Conservation (phyloP, 2,888 invertebrate genomes). For the Stenoptilia bipunctidactyla region DNA sequence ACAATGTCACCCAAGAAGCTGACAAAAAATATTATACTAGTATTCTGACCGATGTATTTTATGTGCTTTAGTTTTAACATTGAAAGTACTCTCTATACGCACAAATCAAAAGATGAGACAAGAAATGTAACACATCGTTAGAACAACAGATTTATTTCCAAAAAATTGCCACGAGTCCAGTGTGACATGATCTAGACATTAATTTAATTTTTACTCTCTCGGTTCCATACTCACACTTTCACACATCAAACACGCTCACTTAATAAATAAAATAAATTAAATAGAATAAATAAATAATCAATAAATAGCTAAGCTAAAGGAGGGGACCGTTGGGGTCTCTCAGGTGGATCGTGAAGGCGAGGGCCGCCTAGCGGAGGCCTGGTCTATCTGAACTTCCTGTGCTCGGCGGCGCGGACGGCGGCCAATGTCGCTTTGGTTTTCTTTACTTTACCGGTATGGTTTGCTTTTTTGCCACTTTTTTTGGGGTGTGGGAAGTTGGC, state of each 20-base stretch:
- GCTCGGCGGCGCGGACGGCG: slow-evolving; percentile 56
- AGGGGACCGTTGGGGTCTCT: slow-evolving; percentile 55
- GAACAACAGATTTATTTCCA: slow-evolving; percentile 70
- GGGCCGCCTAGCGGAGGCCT: slow-evolving; percentile 37
- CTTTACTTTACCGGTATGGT: slow-evolving; percentile 63
- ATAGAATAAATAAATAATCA: slow-evolving; percentile 72
- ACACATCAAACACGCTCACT: slow-evolving; percentile 67
- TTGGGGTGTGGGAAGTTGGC: slow-evolving; percentile 49
- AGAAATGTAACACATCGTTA: slow-evolving; percentile 59
- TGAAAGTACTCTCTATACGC: slow-evolving; percentile 32
- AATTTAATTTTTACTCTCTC: slow-evolving; percentile 64
- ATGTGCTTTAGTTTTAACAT: slow-evolving; percentile 19
- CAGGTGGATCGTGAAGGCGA: slow-evolving; percentile 54
- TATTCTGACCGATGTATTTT: slow-evolving; percentile 53
- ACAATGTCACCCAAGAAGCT: slow-evolving; percentile 63
- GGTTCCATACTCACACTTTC: slow-evolving; percentile 63
- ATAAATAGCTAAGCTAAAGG: slow-evolving; percentile 71
- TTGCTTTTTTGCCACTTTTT: slow-evolving; percentile 63
- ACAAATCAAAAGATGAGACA: slow-evolving; percentile 56
- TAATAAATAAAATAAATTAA: slow-evolving; percentile 74
- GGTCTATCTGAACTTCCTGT: slow-evolving; percentile 72
- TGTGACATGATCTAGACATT: slow-evolving; percentile 73
- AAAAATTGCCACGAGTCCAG: slow-evolving; percentile 68
- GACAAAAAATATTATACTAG: slow-evolving; percentile 44
- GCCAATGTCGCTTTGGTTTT: slow-evolving; percentile 64